Conservation (phyloP, 2,797 vertebrate genomes). For the Smutsia gigantea region DNA sequence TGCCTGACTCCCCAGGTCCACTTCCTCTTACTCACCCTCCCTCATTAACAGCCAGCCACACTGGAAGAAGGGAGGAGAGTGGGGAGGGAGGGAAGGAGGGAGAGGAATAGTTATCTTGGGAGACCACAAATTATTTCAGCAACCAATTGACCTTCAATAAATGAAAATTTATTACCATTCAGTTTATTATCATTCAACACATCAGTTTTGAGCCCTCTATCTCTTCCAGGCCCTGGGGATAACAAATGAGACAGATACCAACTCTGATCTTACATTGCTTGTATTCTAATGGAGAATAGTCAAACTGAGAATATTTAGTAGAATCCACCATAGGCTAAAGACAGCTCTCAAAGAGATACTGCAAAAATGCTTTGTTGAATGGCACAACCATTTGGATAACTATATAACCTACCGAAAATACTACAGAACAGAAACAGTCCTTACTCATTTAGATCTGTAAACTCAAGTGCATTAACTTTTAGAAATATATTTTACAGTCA, state of each 20-base stretch:
- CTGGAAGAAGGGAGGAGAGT: neutral
- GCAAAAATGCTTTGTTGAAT: neutral
- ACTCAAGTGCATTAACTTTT: neutral
- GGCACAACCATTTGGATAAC: neutral
- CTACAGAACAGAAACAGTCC: neutral
- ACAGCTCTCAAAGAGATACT: neutral
- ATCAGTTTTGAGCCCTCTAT: neutral
- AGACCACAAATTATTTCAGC: neutral
- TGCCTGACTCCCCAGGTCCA: neutral
- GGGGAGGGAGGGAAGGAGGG: neutral
- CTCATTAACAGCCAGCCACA: neutral
- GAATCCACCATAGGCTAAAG: neutral
- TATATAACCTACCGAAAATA: neutral
- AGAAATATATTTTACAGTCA: neutral
- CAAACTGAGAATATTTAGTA: neutral
- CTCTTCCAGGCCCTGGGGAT: neutral
- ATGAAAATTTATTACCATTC: neutral
- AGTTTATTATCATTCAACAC: neutral
- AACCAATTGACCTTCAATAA: neutral
- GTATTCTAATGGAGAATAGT: neutral
- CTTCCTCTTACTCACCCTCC: neutral
- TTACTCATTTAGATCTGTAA: neutral
- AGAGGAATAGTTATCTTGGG: neutral
- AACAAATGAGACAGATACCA: neutral
- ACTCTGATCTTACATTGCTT: neutral